Conservation (phyloP, 2,797 vertebrate genomes). For the Thalassophryne amazonica region DNA sequence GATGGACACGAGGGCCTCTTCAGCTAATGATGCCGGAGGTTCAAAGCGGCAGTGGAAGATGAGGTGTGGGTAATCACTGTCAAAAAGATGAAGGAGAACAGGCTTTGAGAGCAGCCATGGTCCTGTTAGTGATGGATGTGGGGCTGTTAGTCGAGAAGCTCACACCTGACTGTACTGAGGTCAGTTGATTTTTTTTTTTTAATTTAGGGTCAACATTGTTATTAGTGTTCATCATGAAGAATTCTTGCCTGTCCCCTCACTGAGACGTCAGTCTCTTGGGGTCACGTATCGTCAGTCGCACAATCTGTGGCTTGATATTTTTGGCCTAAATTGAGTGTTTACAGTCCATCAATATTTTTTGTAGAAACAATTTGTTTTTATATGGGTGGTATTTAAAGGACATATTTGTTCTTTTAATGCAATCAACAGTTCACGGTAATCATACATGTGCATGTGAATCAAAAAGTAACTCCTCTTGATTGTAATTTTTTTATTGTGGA, state of each 20-base stretch:
- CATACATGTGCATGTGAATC: no score
- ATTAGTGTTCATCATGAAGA: background rate
- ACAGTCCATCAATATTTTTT: conserved; percentile 1
- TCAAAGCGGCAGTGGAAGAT: conserved; percentile 58
- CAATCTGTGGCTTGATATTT: conserved; percentile 20
- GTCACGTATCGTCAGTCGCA: background rate
- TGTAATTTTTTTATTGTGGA: no score
- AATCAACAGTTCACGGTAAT: background rate
- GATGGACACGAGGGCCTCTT: conserved; percentile 47
- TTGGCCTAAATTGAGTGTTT: conserved; percentile 19
- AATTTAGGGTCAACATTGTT: background rate
- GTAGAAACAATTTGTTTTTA: conserved; percentile 39
- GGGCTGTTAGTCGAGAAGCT: background rate
- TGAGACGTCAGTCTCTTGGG: background rate
- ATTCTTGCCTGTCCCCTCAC: background rate
- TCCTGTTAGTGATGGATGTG: conserved; percentile 4
- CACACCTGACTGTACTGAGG: background rate
- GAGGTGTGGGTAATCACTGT: conserved; percentile 35
- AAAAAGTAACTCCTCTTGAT: no score
- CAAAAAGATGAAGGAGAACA: conserved; percentile 9
- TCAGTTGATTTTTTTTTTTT: background rate
- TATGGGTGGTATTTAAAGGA: background rate
- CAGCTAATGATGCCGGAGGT: conserved; percentile 51
- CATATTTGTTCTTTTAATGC: conserved; percentile 3
- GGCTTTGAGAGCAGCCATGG: conserved; percentile 14